Conservation (phyloP, 2,797 vertebrate species). For the Loriculus beryllinus region DNA sequence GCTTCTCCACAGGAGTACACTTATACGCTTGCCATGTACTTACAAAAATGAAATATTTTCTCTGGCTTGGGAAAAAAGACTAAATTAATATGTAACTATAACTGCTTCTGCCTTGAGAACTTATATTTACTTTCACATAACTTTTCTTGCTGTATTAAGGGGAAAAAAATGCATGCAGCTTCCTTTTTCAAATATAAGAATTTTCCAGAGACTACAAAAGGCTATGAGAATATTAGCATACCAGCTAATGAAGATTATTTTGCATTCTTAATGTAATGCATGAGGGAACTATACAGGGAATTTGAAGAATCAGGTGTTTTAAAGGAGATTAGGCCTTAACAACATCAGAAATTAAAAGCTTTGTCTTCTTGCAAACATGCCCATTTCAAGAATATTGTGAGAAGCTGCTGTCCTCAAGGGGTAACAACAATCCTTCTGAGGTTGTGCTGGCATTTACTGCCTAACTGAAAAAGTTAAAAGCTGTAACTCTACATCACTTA, state of each 20-base stretch:
- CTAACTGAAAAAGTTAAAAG: not conserved
- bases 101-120: not conserved
- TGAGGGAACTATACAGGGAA: not conserved
- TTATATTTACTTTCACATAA: not conserved
- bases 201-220: not conserved
- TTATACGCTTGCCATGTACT: not conserved
- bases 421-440: not conserved
- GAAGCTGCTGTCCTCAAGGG: not conserved
- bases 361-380: not conserved
- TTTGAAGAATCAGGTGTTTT: constrained; percentile 30
- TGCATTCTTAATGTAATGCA: not conserved
- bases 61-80: not conserved
- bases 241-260: constrained; percentile 33
- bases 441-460: not conserved
- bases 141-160: not conserved
- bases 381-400: not conserved
- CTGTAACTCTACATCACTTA: not conserved
- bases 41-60: not conserved
- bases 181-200: not conserved
- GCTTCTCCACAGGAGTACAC: not conserved
- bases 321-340: not conserved
- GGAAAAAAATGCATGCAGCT: not conserved
- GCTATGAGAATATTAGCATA: not conserved
- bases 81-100: not conserved
- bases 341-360: constrained; percentile 20